phyloP scores from a whole-genome alignment of 2,113 vertebrate species.

The Physeter macrocephalus region DNA sequence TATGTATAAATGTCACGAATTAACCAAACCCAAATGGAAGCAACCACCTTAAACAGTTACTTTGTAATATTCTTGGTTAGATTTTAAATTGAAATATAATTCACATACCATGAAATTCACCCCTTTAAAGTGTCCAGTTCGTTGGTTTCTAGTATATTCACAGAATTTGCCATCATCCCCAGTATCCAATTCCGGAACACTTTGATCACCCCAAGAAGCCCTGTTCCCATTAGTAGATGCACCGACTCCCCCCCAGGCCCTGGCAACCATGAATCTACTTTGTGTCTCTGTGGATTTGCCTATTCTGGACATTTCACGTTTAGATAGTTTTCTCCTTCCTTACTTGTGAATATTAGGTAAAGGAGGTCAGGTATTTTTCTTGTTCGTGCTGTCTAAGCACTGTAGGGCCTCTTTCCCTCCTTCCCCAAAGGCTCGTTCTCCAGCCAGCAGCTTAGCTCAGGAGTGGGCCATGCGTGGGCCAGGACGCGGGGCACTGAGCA shows the following conservation, averaged over 20 bases:
- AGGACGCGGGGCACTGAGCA: rapidly evolving
- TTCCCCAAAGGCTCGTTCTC: not conserved
- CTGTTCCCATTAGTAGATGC: rapidly evolving
- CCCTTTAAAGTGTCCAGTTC: not conserved
- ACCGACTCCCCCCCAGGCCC: rapidly evolving
- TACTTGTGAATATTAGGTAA: not conserved
- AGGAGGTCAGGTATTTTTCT: not conserved
- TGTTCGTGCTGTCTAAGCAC: not conserved
- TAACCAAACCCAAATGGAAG: not conserved
- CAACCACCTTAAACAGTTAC: not conserved
- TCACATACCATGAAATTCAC: not conserved
- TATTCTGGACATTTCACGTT: rapidly evolving
- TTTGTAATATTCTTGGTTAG: not conserved
- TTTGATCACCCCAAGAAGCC: not conserved
- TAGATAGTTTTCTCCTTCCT: not conserved
- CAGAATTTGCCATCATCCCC: not conserved
- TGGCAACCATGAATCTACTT: rapidly evolving
- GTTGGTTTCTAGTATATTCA: not conserved
- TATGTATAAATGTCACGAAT: not conserved
- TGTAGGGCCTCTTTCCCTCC: not conserved
- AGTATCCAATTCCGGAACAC: no score
- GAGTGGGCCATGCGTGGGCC: rapidly evolving
- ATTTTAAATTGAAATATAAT: not conserved
- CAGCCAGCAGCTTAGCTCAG: not conserved
- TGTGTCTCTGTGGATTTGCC: not conserved